Evolutionary conservation across 2,797 vertebrate species (phyloP), one percentile per base, ranked within the genome.

Genomic region (Gambelia wislizenii): DNA sequence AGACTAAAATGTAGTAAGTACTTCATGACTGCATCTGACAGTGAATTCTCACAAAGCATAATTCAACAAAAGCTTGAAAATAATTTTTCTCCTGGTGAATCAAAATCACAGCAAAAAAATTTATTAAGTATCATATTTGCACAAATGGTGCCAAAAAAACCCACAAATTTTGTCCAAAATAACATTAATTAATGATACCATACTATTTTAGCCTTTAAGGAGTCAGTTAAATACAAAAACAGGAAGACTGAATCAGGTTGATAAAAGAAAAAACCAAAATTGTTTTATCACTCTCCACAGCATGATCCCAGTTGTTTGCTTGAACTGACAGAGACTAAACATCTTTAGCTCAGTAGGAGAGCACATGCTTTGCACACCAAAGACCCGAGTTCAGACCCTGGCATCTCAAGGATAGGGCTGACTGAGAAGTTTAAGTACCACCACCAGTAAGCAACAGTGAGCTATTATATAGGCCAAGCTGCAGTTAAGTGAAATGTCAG

Each of bases 121-220:
- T 0, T 1, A 52, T n/a, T n/a, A 25, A 56, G 47, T 47, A 81
- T 14, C 87, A 33, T 86, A 89, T 2, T 84, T 89, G 56, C 0
- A 0, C 20, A 20, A n/a, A 47, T 91, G 86, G 89, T 76, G 1
- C 13, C 25, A 69, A 3, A 14, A 90, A 78, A 7, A 59, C n/a
- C n/a, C 27, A 39, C 42, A 27, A 90, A 91, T 18, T 70, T 56
- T 20, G 44, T 47, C 33, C n/a, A 2, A 69, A 91, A 78, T 22
- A 74, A n/a, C 0, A 2, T 0, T 69, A 39, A 22, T 12, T 89
- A 86, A 91, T n/a, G 3, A 67, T 25, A 67, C 5, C 30, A 12
- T 52, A 52, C 27, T n/a, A 16, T 87, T 72, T 70, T 0, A n/a
- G 78, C 9, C 25, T 81, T 59, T 52, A 47, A 74, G 84, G 82